Evolutionary conservation across 2,888 invertebrate genomes (phyloP).

Genomic region (Ochropleura leucogaster): DNA sequence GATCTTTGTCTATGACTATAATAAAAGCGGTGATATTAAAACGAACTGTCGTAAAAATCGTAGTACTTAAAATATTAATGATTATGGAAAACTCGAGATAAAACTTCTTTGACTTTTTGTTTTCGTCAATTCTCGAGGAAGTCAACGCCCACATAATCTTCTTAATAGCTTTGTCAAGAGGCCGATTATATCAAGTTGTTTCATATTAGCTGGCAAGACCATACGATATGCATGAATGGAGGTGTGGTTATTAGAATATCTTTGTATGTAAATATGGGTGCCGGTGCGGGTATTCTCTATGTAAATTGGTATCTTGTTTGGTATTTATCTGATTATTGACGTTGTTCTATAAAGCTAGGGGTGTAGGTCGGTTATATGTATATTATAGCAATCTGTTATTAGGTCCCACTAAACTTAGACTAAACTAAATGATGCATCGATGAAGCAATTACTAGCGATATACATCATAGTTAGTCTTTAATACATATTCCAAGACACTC

Average conservation of each 20-base stretch:
- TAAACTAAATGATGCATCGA: too few species aligned
- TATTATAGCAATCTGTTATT: background rate
- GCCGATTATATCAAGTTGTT: conserved; percentile 47
- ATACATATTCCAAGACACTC: background rate
- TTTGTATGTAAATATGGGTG: conserved; percentile 65
- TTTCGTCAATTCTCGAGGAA: conserved; percentile 27
- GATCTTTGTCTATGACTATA: conserved; percentile 3
- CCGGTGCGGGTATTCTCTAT: conserved; percentile 57
- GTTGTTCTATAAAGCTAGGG: conserved; percentile 40
- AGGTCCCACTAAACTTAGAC: too few species aligned
- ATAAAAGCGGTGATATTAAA: background rate
- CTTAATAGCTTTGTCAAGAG: conserved; percentile 6
- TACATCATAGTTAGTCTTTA: background rate
- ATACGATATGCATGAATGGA: conserved; percentile 61
- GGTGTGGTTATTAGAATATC: conserved; percentile 59
- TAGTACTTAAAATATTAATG: background rate
- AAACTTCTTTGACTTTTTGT: conserved; percentile 12
- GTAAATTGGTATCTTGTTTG: conserved; percentile 51
- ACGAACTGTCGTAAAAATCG: background rate
- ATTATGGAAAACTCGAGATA: background rate
- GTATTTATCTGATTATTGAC: conserved; percentile 52
- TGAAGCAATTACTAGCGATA: too few species aligned
- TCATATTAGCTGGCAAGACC: conserved; percentile 46
- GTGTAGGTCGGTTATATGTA: conserved; percentile 40
- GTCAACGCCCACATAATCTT: conserved; percentile 34